phyloP scores from a whole-genome alignment of 1,140 invertebrate species.

The Gryon sp. region DNA sequence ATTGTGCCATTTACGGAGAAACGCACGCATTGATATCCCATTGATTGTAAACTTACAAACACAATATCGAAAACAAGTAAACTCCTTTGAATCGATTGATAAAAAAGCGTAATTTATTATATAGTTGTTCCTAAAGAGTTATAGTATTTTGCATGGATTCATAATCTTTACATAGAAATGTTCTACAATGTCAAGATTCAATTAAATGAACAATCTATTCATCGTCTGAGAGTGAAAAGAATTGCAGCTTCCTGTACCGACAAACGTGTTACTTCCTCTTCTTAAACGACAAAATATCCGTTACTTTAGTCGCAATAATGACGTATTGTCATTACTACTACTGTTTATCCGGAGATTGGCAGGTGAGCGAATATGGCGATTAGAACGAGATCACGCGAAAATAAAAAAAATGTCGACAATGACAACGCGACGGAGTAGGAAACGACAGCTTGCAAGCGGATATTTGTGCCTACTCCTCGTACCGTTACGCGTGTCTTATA shows the following conservation, averaged over 20 bases:
- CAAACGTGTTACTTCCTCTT: conserved; percentile 33
- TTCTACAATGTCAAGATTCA: too few relatives aligned
- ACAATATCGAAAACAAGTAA: too few relatives aligned
- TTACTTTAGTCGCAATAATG: conserved; percentile 40
- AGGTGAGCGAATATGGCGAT: conserved; percentile 38
- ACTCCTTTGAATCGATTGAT: too few relatives aligned
- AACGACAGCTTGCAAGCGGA: conserved; percentile 76
- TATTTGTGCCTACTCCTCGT: conserved; percentile 76
- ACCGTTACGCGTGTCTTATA: conserved; percentile 70
- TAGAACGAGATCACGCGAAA: conserved; percentile 37
- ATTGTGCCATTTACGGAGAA: conserved; percentile 17
- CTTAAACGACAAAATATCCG: conserved; percentile 16
- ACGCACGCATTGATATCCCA: too few relatives aligned
- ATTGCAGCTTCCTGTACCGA: conserved; percentile 42
- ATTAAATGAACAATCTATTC: too few relatives aligned
- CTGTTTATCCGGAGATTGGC: conserved; percentile 26
- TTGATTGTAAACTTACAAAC: too few relatives aligned
- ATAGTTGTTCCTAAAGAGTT: too few relatives aligned
- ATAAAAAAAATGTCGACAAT: conserved; percentile 59
- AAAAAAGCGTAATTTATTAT: too few relatives aligned
- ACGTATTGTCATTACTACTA: conserved; percentile 56
- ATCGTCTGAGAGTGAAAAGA: conserved; percentile 37
- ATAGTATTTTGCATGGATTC: too few relatives aligned
- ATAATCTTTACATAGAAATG: too few relatives aligned
- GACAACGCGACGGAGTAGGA: conserved; percentile 69